Evolutionary conservation across 2,888 invertebrate genomes (phyloP).

Genomic region (Antheraea yamamai): DNA sequence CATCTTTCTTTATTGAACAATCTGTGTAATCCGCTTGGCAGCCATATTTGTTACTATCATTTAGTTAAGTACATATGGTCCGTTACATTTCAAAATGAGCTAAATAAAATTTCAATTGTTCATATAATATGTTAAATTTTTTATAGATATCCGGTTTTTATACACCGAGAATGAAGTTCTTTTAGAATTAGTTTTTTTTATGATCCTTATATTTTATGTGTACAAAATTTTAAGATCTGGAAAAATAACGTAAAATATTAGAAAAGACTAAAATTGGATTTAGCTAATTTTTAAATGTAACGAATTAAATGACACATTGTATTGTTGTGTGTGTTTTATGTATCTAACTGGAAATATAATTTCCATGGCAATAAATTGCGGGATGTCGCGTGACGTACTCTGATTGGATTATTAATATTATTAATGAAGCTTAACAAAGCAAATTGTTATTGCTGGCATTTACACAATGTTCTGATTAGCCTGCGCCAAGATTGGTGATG

Average conservation of each 20-base stretch:
- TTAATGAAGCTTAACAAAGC: slow-evolving; percentile 52
- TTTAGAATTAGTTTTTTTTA: too few species aligned
- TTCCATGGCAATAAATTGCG: not conserved
- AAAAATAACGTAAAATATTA: not conserved
- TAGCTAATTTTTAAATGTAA: not conserved
- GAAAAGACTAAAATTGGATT: not conserved
- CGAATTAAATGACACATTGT: not conserved
- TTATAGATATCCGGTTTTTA: too few species aligned
- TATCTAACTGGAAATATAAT: not conserved
- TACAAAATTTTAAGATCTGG: too few species aligned
- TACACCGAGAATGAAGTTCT: too few species aligned
- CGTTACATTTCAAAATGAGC: too few species aligned
- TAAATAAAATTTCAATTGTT: too few species aligned
- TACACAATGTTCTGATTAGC: slow-evolving; percentile 46
- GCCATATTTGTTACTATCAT: too few species aligned
- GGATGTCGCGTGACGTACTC: slow-evolving; percentile 11
- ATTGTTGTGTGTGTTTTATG: not conserved
- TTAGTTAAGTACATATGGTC: too few species aligned
- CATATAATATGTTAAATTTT: too few species aligned
- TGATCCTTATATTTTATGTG: too few species aligned
- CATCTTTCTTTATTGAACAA: too few species aligned
- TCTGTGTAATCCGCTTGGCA: too few species aligned
- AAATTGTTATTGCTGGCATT: slow-evolving; percentile 45
- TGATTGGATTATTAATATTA: slow-evolving; percentile 41
- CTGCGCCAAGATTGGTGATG: slow-evolving; percentile 36